Conservation (phyloP, 2,113 vertebrate species). For the Geococcyx californianus region DNA sequence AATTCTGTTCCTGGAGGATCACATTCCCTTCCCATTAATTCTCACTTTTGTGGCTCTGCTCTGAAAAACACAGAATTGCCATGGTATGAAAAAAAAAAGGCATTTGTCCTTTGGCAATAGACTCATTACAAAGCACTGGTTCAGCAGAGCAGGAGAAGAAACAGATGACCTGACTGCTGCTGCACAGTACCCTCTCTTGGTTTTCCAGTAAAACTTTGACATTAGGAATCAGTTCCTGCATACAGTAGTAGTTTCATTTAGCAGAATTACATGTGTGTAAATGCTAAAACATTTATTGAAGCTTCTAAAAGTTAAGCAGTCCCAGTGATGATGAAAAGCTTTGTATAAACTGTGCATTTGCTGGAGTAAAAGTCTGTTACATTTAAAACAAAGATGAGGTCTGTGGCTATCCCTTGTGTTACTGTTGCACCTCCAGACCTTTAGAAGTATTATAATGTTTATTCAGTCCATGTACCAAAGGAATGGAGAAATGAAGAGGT, state of each 20-base stretch:
- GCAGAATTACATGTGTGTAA: not conserved
- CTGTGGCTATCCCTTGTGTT: not conserved
- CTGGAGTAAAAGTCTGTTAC: not conserved
- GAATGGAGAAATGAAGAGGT: not conserved
- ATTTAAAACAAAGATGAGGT: not conserved
- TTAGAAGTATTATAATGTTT: not conserved
- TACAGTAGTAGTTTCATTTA: not conserved
- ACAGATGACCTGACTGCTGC: not conserved
- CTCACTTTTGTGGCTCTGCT: not conserved
- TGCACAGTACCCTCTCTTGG: not conserved
- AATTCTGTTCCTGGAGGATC: not conserved
- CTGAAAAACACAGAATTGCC: not conserved
- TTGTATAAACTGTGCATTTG: not conserved
- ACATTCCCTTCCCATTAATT: not conserved
- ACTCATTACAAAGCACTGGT: not conserved
- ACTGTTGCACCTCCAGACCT: not conserved
- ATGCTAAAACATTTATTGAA: not conserved
- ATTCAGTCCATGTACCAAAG: not conserved
- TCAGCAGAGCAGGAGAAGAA: slow-evolving; percentile 1
- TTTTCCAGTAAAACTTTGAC: not conserved
- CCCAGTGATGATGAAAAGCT: not conserved
- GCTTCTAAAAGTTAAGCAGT: not conserved
- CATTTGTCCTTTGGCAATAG: not conserved
- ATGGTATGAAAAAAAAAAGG: not conserved
- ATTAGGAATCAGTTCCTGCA: not conserved